Base-by-base conservation (phyloP, 2,888 invertebrate genomes). In the Zonitis immaculata region DNA sequence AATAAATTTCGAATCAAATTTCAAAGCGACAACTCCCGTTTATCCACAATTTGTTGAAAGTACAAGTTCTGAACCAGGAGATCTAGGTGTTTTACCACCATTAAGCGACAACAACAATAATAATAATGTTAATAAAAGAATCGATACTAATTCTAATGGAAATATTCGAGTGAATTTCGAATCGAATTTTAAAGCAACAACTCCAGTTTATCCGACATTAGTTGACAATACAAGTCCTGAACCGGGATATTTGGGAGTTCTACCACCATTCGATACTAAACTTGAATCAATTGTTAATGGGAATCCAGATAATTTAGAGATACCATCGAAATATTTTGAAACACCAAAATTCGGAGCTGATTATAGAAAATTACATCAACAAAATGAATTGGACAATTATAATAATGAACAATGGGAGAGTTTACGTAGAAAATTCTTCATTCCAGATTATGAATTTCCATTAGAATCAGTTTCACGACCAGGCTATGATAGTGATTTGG, bases 381-480 rank as follows among this genome's bases (percentile, higher is more conserved):
- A 11, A 11, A 42, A 44, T 26, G 64, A 63, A 28, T 61, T 64
- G 16, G 67, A 66, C 59, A 60, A 65, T 11, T 64, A 65, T 51
- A 67, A 61, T 44, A 57, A 54, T 1, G 59, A 67, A 47, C 65
- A 73, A 35, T 72, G 73, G 68, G 66, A 71, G 43, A 68, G 73
- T 47, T 52, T 77, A 27, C 62, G 74, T 52, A 63, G 67, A 30
- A 61, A 69, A 48, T 74, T 74, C 59, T 66, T 72, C 6, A 76
- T 77, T 52, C 77, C 77, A 0, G 76, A 76, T 57, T 76, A 73
- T 51, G 73, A 76, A 47, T 76, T 77, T 65, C 77, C 76, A 0
- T 60, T 77, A 49, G 77, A 76, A 52, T 61, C 67, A 0, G 70
- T 64, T 3, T 53, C 64, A 0, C 65, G 75, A 47, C 75, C 75